Conservation (phyloP, 2,797 vertebrate species). For the Pangasius krempfi region DNA sequence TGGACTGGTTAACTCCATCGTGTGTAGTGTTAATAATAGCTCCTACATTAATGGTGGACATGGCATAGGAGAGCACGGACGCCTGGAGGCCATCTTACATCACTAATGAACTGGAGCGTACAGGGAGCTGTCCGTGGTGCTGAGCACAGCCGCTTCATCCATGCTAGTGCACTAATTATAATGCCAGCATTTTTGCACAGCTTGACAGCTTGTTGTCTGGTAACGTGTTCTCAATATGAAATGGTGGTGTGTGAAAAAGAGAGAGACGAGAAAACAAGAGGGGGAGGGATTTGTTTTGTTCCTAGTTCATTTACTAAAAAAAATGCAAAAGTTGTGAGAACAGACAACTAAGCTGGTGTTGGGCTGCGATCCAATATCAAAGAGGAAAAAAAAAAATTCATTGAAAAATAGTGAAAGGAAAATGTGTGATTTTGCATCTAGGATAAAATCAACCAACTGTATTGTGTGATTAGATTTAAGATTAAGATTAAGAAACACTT, state of each 20-base stretch:
- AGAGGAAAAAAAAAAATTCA: not conserved
- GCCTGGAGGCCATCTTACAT: constrained; percentile 64
- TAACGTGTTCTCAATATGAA: constrained; percentile 42
- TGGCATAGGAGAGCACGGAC: constrained; percentile 22
- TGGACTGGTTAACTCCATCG: not conserved
- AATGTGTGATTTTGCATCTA: not conserved
- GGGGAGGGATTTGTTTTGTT: not conserved
- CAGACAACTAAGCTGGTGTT: not conserved
- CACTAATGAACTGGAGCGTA: constrained; percentile 72
- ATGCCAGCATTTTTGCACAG: constrained; percentile 63
- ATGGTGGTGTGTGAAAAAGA: constrained; percentile 54
- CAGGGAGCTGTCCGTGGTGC: constrained; percentile 67
- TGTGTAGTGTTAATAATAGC: constrained; percentile 5
- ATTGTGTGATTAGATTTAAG: not conserved
- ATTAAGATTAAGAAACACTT: not conserved
- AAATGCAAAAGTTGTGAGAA: not conserved
- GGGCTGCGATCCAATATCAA: not conserved
- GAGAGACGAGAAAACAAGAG: not conserved
- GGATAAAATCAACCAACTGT: not conserved
- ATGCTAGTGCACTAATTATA: constrained; percentile 70
- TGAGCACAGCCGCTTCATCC: constrained; percentile 65
- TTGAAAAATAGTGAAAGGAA: not conserved
- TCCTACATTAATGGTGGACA: constrained; percentile 20
- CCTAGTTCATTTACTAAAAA: not conserved
- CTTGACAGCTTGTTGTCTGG: constrained; percentile 52